phyloP scores from a whole-genome alignment of 30 jellyfish, hydroid and myxozoan species.

The Catostylus mosaicus region DNA sequence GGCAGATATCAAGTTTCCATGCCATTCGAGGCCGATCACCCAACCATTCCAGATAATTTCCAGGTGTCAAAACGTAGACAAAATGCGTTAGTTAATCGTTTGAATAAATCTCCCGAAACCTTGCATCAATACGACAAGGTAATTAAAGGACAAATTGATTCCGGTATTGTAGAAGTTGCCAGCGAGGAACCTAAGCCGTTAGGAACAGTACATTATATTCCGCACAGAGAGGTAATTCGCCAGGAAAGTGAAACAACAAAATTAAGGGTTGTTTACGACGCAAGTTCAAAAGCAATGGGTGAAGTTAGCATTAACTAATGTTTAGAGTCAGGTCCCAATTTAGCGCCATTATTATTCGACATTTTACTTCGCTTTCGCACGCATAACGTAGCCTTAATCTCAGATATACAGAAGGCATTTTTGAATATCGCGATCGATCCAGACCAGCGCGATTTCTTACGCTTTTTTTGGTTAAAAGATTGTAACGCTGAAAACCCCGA shows the following conservation, averaged over 20 bases:
- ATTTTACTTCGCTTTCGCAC: slow-evolving; percentile 21
- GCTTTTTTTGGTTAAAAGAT: slow-evolving; percentile 22
- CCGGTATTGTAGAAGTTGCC: slow-evolving; percentile 39
- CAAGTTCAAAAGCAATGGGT: slow-evolving; percentile 19
- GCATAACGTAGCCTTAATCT: neutral
- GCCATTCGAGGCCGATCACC: slow-evolving; percentile 47
- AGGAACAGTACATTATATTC: slow-evolving; percentile 47
- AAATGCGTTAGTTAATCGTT: neutral
- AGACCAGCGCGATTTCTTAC: slow-evolving; percentile 5
- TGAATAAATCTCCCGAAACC: slow-evolving; percentile 7
- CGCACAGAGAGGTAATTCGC: slow-evolving; percentile 45
- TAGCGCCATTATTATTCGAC: slow-evolving; percentile 3
- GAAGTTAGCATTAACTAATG: slow-evolving; percentile 37
- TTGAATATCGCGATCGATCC: slow-evolving; percentile 1
- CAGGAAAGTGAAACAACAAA: slow-evolving; percentile 35
- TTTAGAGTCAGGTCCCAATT: slow-evolving; percentile 18
- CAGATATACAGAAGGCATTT: slow-evolving; percentile 7
- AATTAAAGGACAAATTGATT: neutral
- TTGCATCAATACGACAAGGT: slow-evolving; percentile 11
- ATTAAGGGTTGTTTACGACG: slow-evolving; percentile 65
- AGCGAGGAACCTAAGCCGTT: neutral
- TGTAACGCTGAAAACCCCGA: slow-evolving; percentile 3
- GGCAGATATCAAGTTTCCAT: slow-evolving; percentile 20
- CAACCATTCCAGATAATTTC: slow-evolving; percentile 23
- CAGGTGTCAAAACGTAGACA: neutral